Conservation (phyloP, 1,140 invertebrate genomes). For the Venustaconcha ellipsiformis region DNA sequence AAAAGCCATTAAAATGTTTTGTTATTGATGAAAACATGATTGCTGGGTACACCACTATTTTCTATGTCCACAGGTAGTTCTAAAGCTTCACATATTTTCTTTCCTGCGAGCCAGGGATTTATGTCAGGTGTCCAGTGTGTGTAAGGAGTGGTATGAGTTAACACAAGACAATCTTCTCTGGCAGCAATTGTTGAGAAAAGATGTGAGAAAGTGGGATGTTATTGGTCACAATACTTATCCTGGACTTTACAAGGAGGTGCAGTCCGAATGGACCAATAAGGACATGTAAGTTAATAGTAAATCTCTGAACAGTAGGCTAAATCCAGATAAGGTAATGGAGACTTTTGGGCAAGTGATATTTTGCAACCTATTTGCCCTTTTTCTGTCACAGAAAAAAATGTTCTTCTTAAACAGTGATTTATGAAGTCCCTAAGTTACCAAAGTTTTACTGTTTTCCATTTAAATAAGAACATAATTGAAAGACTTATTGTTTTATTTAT, state of each 20-base stretch:
- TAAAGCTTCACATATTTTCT: conserved; percentile 58
- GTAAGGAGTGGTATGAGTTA: conserved; percentile 52
- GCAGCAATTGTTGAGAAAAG: conserved; percentile 39
- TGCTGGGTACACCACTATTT: background rate
- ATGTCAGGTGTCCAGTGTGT: conserved; percentile 46
- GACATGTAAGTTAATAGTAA: conserved; percentile 53
- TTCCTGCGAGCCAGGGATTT: conserved; percentile 48
- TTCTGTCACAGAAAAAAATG: no score
- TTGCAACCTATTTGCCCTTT: no score
- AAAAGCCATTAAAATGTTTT: no score
- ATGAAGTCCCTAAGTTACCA: no score
- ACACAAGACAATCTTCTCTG: conserved; percentile 54
- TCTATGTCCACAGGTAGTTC: conserved; percentile 44
- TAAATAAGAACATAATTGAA: no score
- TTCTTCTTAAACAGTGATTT: no score
- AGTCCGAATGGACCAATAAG: conserved; percentile 60
- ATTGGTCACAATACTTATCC: conserved; percentile 59
- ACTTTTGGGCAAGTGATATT: no score
- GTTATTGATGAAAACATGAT: no score
- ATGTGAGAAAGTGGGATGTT: conserved; percentile 47
- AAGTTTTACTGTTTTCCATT: no score
- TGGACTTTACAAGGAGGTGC: conserved; percentile 53
- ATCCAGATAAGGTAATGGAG: no score
- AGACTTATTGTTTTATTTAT: no score
- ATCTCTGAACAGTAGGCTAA: no score